Conservation (phyloP, 2,888 invertebrate genomes). For the Dolomedes plantarius region DNA sequence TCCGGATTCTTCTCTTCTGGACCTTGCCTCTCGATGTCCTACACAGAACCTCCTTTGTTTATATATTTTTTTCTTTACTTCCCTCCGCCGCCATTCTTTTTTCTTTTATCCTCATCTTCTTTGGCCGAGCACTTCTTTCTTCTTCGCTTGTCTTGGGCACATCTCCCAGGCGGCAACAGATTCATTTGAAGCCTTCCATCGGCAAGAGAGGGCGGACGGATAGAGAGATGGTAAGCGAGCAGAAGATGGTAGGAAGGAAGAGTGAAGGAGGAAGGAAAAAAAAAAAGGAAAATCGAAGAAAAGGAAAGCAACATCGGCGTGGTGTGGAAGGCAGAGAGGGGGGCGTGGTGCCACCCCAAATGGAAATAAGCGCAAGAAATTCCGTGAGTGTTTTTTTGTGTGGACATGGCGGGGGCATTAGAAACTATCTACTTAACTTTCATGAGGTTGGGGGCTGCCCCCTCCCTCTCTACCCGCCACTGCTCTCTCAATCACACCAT, state of each 20-base stretch:
- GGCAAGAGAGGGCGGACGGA: too few species aligned
- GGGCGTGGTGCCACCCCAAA: constrained; percentile 29
- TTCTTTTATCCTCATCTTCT: not conserved
- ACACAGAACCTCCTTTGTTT: too few species aligned
- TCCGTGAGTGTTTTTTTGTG: constrained; percentile 42
- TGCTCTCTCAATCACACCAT: constrained; percentile 68
- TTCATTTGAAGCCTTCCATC: constrained; percentile 61
- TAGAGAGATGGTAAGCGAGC: too few species aligned
- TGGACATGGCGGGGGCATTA: constrained; percentile 54
- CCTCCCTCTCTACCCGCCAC: too few species aligned
- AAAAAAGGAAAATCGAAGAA: too few species aligned
- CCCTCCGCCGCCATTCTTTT: not conserved
- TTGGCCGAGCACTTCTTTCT: constrained; percentile 16
- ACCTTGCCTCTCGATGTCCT: too few species aligned
- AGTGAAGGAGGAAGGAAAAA: too few species aligned
- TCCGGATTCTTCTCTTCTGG: too few species aligned
- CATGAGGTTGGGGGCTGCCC: too few species aligned
- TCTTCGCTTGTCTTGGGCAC: constrained; percentile 21
- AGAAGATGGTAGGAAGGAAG: too few species aligned
- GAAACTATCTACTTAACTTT: constrained; percentile 72
- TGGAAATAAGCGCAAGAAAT: constrained; percentile 51
- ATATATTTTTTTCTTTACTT: too few species aligned
- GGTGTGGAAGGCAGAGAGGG: not conserved
- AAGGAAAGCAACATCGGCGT: not conserved
- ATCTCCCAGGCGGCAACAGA: constrained; percentile 63